A percentile compares a stretch with the other conserved stretches of the same genome.
Conservation (phyloP, 2,113 vertebrate species). For the Eupsittula cactorum region DNA sequence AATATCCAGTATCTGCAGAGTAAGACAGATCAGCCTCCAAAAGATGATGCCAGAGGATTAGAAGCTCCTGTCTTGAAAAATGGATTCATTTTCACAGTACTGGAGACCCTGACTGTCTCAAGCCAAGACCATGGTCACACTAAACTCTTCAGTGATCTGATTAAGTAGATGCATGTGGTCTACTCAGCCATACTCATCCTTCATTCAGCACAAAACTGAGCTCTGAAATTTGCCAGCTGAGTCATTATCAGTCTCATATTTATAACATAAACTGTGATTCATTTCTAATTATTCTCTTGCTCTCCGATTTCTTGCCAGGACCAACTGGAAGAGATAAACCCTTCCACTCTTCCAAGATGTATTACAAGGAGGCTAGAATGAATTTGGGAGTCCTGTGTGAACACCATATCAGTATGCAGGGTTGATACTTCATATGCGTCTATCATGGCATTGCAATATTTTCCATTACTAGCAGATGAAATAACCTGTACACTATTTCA, state of each 20-base stretch:
- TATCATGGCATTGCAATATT: background rate
- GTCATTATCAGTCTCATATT: background rate
- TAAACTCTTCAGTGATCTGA: background rate
- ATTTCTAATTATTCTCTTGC: background rate
- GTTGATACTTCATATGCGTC: background rate
- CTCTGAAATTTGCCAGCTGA: background rate
- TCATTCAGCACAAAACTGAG: background rate
- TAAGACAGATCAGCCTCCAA: background rate
- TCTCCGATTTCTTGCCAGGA: background rate
- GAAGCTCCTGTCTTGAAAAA: background rate
- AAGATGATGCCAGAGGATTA: background rate
- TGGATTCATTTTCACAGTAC: background rate
- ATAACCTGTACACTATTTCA: background rate
- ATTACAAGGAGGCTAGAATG: background rate
- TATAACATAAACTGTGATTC: background rate
- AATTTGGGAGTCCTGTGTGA: background rate
- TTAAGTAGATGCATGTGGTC: background rate
- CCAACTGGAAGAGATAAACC: background rate
- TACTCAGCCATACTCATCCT: background rate
- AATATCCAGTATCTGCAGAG: background rate
- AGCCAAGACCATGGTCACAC: background rate
- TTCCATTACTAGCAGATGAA: background rate
- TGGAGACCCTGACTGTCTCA: rapidly evolving
- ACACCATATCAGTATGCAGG: background rate
- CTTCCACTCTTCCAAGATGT: background rate